Conservation (phyloP, 2,113 vertebrate genomes). For the Patagioenas fasciata region DNA sequence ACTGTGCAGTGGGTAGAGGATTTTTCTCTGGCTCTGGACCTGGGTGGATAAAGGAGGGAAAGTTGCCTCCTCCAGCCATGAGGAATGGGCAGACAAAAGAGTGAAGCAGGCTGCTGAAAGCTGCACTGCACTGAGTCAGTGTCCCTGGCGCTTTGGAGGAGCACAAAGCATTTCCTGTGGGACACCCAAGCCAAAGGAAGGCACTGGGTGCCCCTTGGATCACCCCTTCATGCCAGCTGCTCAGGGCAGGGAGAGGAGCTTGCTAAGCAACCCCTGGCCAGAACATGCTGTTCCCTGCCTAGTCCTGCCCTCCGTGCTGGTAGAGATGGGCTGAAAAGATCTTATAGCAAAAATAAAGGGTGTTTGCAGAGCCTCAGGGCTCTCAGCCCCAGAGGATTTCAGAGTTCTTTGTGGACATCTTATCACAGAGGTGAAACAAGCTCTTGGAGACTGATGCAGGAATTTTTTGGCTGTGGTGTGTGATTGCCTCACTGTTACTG, state of each 20-base stretch:
- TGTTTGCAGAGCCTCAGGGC: not conserved
- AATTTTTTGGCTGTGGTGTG: constrained; percentile 3
- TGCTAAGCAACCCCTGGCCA: constrained; percentile 51
- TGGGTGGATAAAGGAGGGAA: not conserved
- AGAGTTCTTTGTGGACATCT: not conserved
- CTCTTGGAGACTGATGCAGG: not conserved
- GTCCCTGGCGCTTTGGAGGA: constrained; percentile 11
- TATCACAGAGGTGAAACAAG: constrained; percentile 13
- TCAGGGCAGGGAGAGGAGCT: constrained; percentile 27
- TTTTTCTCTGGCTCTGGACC: not conserved
- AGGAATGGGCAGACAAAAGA: not conserved
- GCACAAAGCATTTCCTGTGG: constrained; percentile 60
- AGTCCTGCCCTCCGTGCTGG: not conserved
- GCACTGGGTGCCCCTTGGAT: constrained; percentile 61
- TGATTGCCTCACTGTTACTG: not conserved
- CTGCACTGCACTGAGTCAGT: not conserved
- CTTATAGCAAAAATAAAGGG: not conserved
- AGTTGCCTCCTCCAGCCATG: not conserved
- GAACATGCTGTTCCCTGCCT: constrained; percentile 41
- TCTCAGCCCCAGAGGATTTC: not conserved
- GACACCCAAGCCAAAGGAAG: constrained; percentile 35
- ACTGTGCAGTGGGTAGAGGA: not conserved
- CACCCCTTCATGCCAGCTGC: constrained; percentile 4
- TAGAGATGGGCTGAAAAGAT: constrained; percentile 41
- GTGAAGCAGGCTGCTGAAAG: not conserved